phyloP scores from a whole-genome alignment of 2,888 invertebrate genomes.

The Drosophila anomelani region DNA sequence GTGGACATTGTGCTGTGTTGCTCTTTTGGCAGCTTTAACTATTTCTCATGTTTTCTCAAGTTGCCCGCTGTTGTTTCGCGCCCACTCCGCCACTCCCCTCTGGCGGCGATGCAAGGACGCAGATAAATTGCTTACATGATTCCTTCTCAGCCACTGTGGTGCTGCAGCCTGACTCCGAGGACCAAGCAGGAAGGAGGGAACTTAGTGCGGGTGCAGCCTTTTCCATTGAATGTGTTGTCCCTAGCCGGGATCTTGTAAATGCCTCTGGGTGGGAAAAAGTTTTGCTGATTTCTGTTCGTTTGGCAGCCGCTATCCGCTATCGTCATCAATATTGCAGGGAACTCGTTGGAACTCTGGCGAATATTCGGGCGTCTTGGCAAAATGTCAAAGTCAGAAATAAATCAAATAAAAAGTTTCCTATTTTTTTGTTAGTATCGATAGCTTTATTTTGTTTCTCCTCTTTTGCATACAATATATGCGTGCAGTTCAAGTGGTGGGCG shows the following conservation, averaged over 20 bases:
- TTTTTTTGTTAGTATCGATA: constrained; percentile 26
- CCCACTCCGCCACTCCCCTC: neutral
- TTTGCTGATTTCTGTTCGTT: constrained; percentile 43
- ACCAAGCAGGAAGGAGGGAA: constrained; percentile 12
- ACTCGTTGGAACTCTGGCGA: constrained; percentile 23
- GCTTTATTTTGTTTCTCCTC: neutral
- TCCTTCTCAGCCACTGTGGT: constrained; percentile 33
- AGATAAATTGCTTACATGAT: constrained; percentile 67
- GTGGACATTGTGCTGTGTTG: constrained; percentile 37
- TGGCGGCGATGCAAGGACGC: constrained; percentile 59
- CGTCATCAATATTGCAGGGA: constrained; percentile 67
- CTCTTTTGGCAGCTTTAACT: constrained; percentile 38
- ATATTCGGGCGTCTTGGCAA: constrained; percentile 43
- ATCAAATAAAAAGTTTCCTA: constrained; percentile 53
- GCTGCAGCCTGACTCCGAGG: constrained; percentile 42
- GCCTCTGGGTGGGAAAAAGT: constrained; percentile 41
- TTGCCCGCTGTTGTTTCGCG: constrained; percentile 19
- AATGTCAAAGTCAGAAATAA: constrained; percentile 55
- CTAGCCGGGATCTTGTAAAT: constrained; percentile 35
- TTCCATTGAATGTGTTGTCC: constrained; percentile 40
- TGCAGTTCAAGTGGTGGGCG: constrained; percentile 27
- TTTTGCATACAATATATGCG: constrained; percentile 19
- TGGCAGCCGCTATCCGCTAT: constrained; percentile 6
- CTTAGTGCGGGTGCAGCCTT: constrained; percentile 28
- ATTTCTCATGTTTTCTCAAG: constrained; percentile 46